Evolutionary conservation across 2,888 invertebrate genomes (phyloP).

Genomic region (Xiphydria camelus): DNA sequence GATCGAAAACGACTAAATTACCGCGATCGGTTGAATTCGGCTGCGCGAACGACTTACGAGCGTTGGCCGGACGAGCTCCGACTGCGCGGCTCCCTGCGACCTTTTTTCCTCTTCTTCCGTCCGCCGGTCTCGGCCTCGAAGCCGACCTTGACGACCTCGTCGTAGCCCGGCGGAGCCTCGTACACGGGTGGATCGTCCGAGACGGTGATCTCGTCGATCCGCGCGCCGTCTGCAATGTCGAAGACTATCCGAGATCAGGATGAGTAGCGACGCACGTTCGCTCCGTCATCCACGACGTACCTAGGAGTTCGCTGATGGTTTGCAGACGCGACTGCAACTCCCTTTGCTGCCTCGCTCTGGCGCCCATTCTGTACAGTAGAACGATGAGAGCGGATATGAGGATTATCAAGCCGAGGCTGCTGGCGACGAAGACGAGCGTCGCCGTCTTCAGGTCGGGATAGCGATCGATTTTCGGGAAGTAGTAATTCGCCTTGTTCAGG

Average conservation of each 20-base stretch:
- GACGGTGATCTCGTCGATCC: constrained; percentile 59
- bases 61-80: constrained; percentile 39
- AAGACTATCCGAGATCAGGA: constrained; percentile 40
- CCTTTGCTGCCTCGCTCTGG: constrained; percentile 65
- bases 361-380: constrained; percentile 67
- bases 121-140: constrained; percentile 57
- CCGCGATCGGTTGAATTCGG: no score
- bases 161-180: constrained; percentile 74
- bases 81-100: constrained; percentile 22
- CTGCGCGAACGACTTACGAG: constrained; percentile 39
- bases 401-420: constrained; percentile 66
- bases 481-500: constrained; percentile 71
- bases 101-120: constrained; percentile 31
- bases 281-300: constrained; percentile 47
- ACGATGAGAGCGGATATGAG: constrained; percentile 68
- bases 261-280: constrained; percentile 17
- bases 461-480: constrained; percentile 70
- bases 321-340: constrained; percentile 70
- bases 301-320: constrained; percentile 70
- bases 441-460: constrained; percentile 70
- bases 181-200: constrained; percentile 70
- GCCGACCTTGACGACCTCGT: constrained; percentile 67
- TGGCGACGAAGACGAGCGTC: constrained; percentile 67
- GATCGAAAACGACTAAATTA: no score
- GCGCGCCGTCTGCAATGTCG: constrained; percentile 57